Base-by-base conservation (phyloP, 2,797 vertebrate species). In the Triplophysa bombifrons region DNA sequence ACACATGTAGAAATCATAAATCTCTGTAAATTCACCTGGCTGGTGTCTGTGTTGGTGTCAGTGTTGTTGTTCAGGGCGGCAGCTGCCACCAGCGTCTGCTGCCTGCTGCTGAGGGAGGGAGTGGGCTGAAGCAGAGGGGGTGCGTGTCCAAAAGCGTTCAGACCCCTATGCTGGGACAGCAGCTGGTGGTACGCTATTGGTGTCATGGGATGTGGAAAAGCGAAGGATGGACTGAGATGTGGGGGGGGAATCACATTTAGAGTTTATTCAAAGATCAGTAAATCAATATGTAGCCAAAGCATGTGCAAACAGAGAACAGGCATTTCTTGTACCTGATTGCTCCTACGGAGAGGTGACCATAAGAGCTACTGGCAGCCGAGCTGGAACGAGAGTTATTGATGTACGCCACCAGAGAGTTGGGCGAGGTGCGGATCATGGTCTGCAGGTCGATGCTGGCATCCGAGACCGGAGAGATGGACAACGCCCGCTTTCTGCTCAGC, bases 351-450 rank as follows among this genome's bases (percentile, higher is more conserved):
- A 99, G 93, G 89, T 99, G 97, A 0, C 97, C 96, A 0, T 99
- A 99, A 69, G 97, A 98, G 84, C 96, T 96, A 68, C 96, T 96
- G 2, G 96, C 95, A 0, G 96, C 95, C 0, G 97, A 98, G 87
- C 96, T 97, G 92, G 96, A 96, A 13, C 97, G 93, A 0, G 97
- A 98, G 88, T 96, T 98, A 93, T 99, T 99, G 92, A 99, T 98
- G 86, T 98, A 98, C 0, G 97, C 97, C 85, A 99, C 96, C 51
- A 99, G 92, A 0, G 97, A 98, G 91, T 96, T 98, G 74, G 97
- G 97, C 0, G 97, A 97, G 6, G 97, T 96, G 83, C 97, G 94
- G 90, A 99, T 98, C 97, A 98, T 98, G 0, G 97, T 96, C 91
- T 98, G 97, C 19, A 99, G 93, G 91, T 99, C 97, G 50, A 99